Conservation (phyloP, 2,888 invertebrate species). For the Pardosa pseudoannulata region DNA sequence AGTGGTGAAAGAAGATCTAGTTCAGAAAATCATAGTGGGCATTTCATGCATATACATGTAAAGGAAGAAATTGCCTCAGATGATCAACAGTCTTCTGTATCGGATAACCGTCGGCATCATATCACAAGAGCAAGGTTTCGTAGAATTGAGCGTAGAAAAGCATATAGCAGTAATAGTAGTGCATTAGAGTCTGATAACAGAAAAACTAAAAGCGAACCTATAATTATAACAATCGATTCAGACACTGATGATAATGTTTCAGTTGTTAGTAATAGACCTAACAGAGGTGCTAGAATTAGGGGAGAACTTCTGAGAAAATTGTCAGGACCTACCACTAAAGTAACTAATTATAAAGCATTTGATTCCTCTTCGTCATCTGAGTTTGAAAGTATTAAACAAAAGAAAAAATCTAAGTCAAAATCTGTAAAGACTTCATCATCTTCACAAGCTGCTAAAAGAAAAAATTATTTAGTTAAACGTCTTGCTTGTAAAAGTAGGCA, state of each 20-base stretch:
- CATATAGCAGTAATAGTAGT: conserved; percentile 30
- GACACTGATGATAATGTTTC: conserved; percentile 35
- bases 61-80: conserved; percentile 33
- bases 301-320: conserved; percentile 53
- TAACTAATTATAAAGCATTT: background rate
- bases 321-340: background rate
- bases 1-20: background rate
- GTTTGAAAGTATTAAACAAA: conserved; percentile 18
- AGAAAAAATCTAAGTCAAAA: background rate
- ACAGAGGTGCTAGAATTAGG: conserved; percentile 36
- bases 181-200: conserved; percentile 34
- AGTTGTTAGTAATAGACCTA: conserved; percentile 22
- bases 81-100: conserved; percentile 36
- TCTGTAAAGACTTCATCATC: background rate
- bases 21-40: background rate
- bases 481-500: background rate
- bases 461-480: background rate
- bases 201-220: conserved; percentile 58
- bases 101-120: conserved; percentile 39
- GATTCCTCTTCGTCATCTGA: conserved; percentile 29
- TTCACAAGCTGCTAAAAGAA: background rate
- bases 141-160: conserved; percentile 5
- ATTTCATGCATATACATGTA: background rate
- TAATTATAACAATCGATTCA: conserved; percentile 58
- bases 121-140: conserved; percentile 15